These are phyloP conservation scores for Galeruca laticollis DNA, from an alignment of 2,888 invertebrate genomes.

Conservation along the genomic window DNA sequence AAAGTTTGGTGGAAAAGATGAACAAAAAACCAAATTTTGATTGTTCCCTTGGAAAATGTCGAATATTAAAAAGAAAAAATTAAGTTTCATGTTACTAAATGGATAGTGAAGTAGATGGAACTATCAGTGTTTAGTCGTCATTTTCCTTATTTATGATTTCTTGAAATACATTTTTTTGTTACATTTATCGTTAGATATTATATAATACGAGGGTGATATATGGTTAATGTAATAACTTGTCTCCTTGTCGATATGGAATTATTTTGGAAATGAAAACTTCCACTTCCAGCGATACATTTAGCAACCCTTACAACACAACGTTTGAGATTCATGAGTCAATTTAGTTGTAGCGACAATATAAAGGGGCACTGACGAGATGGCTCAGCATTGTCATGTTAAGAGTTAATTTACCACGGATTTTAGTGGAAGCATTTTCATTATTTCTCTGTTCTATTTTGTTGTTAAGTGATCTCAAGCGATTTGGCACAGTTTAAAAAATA, in stretches of 20 bases:
- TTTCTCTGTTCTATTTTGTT: neutral
- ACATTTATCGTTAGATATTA: too few species aligned
- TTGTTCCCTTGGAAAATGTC: too few species aligned
- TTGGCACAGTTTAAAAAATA: too few species aligned
- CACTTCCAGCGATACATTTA: constrained; percentile 49
- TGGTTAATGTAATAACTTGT: constrained; percentile 51
- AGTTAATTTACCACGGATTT: constrained; percentile 8
- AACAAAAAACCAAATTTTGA: too few species aligned
- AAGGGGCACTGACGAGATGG: constrained; percentile 39
- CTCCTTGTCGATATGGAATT: constrained; percentile 42
- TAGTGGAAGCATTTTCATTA: neutral
- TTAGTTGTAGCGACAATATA: constrained; percentile 64
- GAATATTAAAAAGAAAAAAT: too few species aligned
- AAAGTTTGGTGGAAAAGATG: too few species aligned
- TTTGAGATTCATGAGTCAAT: constrained; percentile 65
- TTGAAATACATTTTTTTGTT: too few species aligned
- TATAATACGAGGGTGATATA: constrained; percentile 44
- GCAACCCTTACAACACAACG: constrained; percentile 11
- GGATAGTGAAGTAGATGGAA: too few species aligned
- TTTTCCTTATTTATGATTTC: too few species aligned
- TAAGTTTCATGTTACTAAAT: too few species aligned
- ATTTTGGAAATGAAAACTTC: constrained; percentile 45
- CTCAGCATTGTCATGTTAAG: constrained; percentile 1
- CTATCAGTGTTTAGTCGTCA: too few species aligned
- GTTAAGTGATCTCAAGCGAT: neutral